Conservation (phyloP, 2,888 invertebrate genomes). For the Callosobruchus maculatus region DNA sequence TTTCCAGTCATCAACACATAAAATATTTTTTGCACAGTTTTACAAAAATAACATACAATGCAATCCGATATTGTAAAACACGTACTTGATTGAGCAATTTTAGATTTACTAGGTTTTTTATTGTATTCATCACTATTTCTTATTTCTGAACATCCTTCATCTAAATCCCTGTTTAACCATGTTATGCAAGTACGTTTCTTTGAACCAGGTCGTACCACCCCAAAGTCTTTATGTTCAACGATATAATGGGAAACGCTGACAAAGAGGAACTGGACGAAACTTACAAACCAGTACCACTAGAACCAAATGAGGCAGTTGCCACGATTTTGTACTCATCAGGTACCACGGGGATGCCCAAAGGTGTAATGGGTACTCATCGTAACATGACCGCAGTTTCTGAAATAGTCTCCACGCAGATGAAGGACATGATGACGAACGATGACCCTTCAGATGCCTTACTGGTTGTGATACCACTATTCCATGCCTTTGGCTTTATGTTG, state of each 20-base stretch:
- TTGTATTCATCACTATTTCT: too few relatives aligned
- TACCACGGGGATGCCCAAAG: slow-evolving; percentile 61
- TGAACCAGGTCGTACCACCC: slow-evolving; percentile 6
- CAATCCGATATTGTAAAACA: too few relatives aligned
- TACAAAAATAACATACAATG: too few relatives aligned
- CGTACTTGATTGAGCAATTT: too few relatives aligned
- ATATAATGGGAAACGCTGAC: slow-evolving; percentile 31
- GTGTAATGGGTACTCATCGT: slow-evolving; percentile 56
- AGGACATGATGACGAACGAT: slow-evolving; percentile 23
- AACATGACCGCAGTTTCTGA: slow-evolving; percentile 52
- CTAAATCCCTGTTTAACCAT: too few relatives aligned
- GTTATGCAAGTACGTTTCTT: not conserved
- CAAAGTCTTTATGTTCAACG: slow-evolving; percentile 28
- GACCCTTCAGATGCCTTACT: slow-evolving; percentile 44
- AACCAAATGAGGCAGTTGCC: slow-evolving; percentile 54
- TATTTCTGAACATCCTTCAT: too few relatives aligned
- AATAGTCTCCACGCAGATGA: slow-evolving; percentile 27
- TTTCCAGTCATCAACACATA: too few relatives aligned
- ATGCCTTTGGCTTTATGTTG: slow-evolving; percentile 72
- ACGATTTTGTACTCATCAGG: slow-evolving; percentile 61
- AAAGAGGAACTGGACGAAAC: slow-evolving; percentile 29
- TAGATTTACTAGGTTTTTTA: too few relatives aligned
- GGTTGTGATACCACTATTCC: slow-evolving; percentile 79
- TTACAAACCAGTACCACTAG: slow-evolving; percentile 43
- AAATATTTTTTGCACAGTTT: too few relatives aligned